A percentile compares a stretch with the other conserved stretches of the same genome.
These are phyloP conservation scores for Epinephelus coioides DNA, from an alignment of 2,797 vertebrate species.

Conservation along the genomic window DNA sequence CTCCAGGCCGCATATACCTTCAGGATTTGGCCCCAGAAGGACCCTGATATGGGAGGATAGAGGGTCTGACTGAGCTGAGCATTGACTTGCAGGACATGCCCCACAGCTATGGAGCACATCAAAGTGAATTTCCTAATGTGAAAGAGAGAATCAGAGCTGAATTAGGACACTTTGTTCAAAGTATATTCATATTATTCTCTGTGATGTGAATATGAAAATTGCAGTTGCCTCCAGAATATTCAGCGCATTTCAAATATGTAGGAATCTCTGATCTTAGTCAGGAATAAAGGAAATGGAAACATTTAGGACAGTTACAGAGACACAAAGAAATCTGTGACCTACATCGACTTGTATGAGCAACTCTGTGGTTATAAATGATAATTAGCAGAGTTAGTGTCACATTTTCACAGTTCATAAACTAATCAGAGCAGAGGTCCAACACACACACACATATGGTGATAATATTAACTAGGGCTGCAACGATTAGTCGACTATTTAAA, in stretches of 20 bases:
- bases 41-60: slow-evolving; percentile 7
- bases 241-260: slow-evolving; percentile 4
- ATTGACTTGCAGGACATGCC: slow-evolving; percentile 31
- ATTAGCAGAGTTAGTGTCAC: not conserved
- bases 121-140: slow-evolving; percentile 34
- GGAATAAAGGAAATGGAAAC: slow-evolving; percentile 16
- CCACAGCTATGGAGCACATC: slow-evolving; percentile 38
- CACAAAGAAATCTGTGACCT: slow-evolving; percentile 12
- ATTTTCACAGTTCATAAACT: not conserved
- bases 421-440: not conserved
- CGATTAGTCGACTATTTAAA: too few relatives aligned
- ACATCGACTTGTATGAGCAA: not conserved
- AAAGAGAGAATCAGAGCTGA: slow-evolving; percentile 21
- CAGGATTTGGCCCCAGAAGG: slow-evolving; percentile 29
- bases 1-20: not conserved
- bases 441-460: not conserved
- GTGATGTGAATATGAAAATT: slow-evolving; percentile 36
- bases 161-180: slow-evolving; percentile 1
- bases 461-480: not conserved
- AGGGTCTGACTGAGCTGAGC: slow-evolving; percentile 18
- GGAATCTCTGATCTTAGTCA: not conserved
- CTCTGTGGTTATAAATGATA: not conserved
- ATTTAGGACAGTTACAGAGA: not conserved
- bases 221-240: slow-evolving; percentile 13
- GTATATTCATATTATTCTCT: slow-evolving; percentile 28